Evolutionary conservation across 2,888 invertebrate genomes (phyloP).

Genomic region (Drosophila algonquin): DNA sequence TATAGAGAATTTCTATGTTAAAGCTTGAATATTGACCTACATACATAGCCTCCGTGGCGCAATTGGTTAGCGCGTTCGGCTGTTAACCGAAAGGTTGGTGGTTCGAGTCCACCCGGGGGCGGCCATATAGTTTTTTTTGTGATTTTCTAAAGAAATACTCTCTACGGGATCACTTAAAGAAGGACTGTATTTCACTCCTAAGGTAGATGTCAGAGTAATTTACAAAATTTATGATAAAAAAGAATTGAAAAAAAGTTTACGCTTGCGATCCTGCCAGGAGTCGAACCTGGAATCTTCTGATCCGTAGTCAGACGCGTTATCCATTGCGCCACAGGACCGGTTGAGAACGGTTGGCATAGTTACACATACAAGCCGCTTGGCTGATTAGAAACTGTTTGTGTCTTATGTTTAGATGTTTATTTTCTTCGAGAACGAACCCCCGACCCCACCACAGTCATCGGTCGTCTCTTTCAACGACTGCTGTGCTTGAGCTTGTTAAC

Average conservation of each 20-base stretch:
- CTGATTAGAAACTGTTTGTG: conserved; percentile 6
- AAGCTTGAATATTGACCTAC: not conserved
- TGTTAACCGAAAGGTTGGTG: conserved; percentile 99
- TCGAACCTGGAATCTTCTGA: conserved; percentile 85
- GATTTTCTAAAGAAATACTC: not conserved
- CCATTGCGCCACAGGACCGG: conserved; percentile 85
- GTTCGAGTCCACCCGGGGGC: conserved; percentile 99
- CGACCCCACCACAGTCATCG: not conserved
- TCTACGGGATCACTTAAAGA: not conserved
- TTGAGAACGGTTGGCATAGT: not conserved
- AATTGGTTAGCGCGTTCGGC: conserved; percentile 99
- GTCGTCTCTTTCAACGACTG: not conserved
- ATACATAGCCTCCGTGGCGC: conserved; percentile 89
- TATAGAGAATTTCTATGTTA: not conserved
- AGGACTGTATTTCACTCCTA: not conserved
- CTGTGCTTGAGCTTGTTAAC: not conserved
- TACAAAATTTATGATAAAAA: too few species aligned
- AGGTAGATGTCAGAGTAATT: too few species aligned
- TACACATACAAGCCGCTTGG: not conserved
- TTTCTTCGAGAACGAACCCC: not conserved
- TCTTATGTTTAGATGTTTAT: conserved; percentile 1
- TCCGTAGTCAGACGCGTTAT: conserved; percentile 85
- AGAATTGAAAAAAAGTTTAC: not conserved
- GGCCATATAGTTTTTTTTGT: conserved; percentile 68
- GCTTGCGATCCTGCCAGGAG: conserved; percentile 84